These are phyloP conservation scores for Orchesella flavescens DNA, from an alignment of 2,888 invertebrate species.

Conservation along the genomic window DNA sequence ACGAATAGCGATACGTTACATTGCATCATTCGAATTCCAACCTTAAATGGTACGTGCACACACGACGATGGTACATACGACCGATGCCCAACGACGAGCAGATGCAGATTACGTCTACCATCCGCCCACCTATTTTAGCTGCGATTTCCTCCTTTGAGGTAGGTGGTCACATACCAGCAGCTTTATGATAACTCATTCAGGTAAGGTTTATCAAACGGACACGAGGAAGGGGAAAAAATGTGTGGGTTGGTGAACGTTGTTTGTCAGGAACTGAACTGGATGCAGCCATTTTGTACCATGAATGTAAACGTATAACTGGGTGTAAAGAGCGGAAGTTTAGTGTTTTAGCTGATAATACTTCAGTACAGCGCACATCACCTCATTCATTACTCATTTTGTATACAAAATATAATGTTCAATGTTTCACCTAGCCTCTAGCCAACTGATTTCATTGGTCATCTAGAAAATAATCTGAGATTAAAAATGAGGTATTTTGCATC, in stretches of 20 bases:
- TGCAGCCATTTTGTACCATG: neutral
- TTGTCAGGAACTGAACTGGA: too few species aligned
- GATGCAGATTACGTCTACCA: neutral
- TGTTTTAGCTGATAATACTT: neutral
- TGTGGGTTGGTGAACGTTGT: neutral
- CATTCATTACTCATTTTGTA: too few species aligned
- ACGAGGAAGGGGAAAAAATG: neutral
- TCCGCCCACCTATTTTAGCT: constrained; percentile 25
- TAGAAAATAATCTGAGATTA: too few species aligned
- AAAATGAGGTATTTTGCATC: too few species aligned
- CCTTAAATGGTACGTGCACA: too few species aligned
- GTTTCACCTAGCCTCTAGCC: too few species aligned
- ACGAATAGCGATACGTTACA: too few species aligned
- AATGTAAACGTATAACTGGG: constrained; percentile 22
- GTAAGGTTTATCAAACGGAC: neutral
- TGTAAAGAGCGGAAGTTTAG: constrained; percentile 32
- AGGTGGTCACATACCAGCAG: constrained; percentile 6
- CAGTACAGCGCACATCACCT: too few species aligned
- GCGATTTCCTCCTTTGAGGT: constrained; percentile 12
- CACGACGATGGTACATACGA: too few species aligned
- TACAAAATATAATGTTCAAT: too few species aligned
- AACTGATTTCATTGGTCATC: too few species aligned
- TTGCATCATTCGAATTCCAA: too few species aligned
- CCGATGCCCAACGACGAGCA: neutral
- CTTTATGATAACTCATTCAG: neutral